A percentile compares a stretch with the other conserved stretches of the same genome.
Evolutionary conservation across 2,797 vertebrate genomes (phyloP).

Genomic region (Anolis apletophallus): DNA sequence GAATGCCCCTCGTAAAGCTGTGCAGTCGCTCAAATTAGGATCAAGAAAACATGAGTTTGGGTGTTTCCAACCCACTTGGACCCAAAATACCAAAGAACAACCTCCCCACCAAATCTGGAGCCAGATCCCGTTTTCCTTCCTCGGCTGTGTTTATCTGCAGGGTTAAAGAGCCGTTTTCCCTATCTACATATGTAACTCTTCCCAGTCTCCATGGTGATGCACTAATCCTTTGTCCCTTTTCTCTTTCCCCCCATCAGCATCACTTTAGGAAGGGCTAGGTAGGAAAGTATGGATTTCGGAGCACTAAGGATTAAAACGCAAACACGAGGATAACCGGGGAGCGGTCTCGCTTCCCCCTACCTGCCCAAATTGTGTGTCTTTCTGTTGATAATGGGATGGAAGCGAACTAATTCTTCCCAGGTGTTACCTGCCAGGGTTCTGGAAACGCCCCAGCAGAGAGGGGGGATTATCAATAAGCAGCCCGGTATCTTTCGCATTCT

Average conservation of each 20-base stretch:
- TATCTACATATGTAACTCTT: background rate
- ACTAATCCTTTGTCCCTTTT: slow-evolving; percentile 3
- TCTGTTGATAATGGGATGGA: background rate
- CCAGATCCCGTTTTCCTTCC: too few relatives aligned
- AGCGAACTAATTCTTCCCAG: background rate
- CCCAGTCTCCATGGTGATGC: slow-evolving; percentile 22
- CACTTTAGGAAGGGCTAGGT: too few relatives aligned
- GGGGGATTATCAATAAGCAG: slow-evolving; percentile 24
- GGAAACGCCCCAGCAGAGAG: background rate
- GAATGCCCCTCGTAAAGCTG: too few relatives aligned
- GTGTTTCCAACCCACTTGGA: too few relatives aligned
- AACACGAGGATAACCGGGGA: background rate
- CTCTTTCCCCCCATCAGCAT: background rate
- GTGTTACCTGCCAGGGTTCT: background rate
- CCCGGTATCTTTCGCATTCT: background rate
- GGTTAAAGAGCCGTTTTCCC: too few relatives aligned
- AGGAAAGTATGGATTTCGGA: slow-evolving; percentile 1
- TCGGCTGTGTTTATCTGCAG: too few relatives aligned
- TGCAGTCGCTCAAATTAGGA: too few relatives aligned
- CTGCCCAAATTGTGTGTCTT: background rate
- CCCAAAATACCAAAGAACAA: too few relatives aligned
- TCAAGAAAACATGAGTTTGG: too few relatives aligned
- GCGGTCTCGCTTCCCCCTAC: accelerated
- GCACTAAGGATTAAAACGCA: background rate
- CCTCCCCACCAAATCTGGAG: too few relatives aligned